Conservation (phyloP, 2,113 vertebrate genomes). For the Edolisoma coerulescens region DNA sequence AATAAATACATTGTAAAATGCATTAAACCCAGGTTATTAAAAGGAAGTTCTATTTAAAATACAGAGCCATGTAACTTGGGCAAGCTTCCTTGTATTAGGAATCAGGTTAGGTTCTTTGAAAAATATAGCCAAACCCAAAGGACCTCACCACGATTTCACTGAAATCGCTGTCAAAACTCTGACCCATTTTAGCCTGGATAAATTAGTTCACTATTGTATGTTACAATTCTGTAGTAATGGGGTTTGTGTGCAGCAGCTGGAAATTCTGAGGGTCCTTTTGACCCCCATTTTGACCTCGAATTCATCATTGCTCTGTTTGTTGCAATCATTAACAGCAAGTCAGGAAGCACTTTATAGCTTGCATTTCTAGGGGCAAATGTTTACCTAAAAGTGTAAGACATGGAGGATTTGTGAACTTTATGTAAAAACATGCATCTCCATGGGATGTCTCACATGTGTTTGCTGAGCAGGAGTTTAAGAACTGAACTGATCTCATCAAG, state of each 20-base stretch:
- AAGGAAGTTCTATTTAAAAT: slow-evolving; percentile 54
- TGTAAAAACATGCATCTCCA: not conserved
- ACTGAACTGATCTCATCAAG: not conserved
- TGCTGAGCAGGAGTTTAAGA: not conserved
- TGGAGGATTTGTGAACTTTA: not conserved
- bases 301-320: not conserved
- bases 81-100: not conserved
- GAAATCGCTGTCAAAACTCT: not conserved
- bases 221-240: not conserved
- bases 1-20: slow-evolving; percentile 66
- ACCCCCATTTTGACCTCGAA: not conserved
- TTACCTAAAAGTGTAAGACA: not conserved
- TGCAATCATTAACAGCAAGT: not conserved
- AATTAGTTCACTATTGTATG: not conserved
- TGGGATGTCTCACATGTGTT: not conserved
- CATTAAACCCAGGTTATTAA: slow-evolving; percentile 49
- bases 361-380: not conserved
- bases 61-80: not conserved
- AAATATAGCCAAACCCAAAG: not conserved
- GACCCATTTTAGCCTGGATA: not conserved
- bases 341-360: not conserved
- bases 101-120: not conserved
- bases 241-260: not conserved
- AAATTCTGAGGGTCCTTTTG: not conserved
- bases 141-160: not conserved